Percentiles rank a stretch among this genome's conserved stretches.
Evolutionary conservation across 2,888 invertebrate genomes (phyloP).

Genomic region (Pammene aurita): DNA sequence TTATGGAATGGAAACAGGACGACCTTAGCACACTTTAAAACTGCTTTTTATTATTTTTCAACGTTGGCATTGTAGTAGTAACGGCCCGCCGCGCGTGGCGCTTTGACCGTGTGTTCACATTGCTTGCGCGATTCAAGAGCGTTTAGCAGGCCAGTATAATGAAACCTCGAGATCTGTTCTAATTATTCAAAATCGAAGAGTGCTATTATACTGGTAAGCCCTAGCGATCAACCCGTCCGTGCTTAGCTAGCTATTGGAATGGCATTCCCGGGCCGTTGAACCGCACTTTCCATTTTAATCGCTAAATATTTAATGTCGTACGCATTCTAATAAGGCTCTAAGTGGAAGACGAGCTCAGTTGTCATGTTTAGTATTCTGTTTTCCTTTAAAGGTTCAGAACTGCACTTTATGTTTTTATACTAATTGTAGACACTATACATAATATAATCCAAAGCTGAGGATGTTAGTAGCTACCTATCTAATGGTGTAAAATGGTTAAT

Average conservation of each 20-base stretch:
- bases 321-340: constrained; percentile 16
- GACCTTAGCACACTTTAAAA: constrained; percentile 72
- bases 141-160: background rate
- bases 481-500: background rate
- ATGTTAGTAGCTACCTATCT: background rate
- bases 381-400: background rate
- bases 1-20: constrained; percentile 53
- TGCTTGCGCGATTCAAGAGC: background rate
- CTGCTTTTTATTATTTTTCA: constrained; percentile 55
- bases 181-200: background rate
- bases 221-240: background rate
- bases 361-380: constrained; percentile 10
- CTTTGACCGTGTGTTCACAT: constrained; percentile 28
- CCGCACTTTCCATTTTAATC: constrained; percentile 48
- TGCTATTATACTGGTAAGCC: background rate
- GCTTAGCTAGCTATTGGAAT: background rate
- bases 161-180: background rate
- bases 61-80: constrained; percentile 60
- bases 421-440: background rate
- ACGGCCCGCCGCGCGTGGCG: constrained; percentile 67
- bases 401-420: background rate
- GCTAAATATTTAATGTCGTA: constrained; percentile 36
- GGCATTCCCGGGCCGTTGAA: constrained; percentile 64
- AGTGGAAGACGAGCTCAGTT: constrained; percentile 10
- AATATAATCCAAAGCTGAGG: background rate